Evolutionary conservation across 2,888 invertebrate genomes (phyloP), one percentile per base, ranked within the genome.

Genomic region (Celastrina argiolus): DNA sequence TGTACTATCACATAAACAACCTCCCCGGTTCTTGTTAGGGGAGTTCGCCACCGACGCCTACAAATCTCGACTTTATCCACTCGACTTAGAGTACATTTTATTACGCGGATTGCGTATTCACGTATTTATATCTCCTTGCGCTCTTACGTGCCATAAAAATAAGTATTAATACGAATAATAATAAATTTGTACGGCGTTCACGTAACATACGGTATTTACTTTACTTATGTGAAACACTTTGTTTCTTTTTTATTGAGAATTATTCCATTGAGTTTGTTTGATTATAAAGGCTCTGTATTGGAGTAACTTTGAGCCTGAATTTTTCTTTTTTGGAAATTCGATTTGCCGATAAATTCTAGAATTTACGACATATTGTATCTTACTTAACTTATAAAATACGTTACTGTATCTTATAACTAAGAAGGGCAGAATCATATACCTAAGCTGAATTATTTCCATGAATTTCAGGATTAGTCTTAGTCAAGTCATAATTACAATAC

Each of bases 111-210:
- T 58, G 14, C 3, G 12, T 10, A 22, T 36, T 61, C 39, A 61
- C 58, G 28, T 65, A 58, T 65, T 56, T 65, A 65, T 65, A 65
- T 65, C 58, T 59, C 65, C 65, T 58, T 58, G 56, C 58, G 65
- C 56, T 65, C 56, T 28, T 56, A 65, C 41, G 58, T 41, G 41
- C 56, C 56, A 41, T 65, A 58, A 65, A 58, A 39, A 58, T 65
- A 58, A 56, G 58, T 58, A 65, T 65, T 65, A 65, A 65, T 65
- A 22, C 61, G 61, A 22, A 65, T 58, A 65, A 56, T 58, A 65
- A 41, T 65, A 65, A 58, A 65, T 61, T 22, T 36, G 36, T 61
- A 22, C 61, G 22, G 61, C 26, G 61, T 39, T 61, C 61, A 36
- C 61, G 61, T 61, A 61, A 61, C 31, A 39, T 61, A 61, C 61